These are phyloP conservation scores for Oncopeltus fasciatus DNA, from an alignment of 1,140 invertebrate species.

Conservation along the genomic window DNA sequence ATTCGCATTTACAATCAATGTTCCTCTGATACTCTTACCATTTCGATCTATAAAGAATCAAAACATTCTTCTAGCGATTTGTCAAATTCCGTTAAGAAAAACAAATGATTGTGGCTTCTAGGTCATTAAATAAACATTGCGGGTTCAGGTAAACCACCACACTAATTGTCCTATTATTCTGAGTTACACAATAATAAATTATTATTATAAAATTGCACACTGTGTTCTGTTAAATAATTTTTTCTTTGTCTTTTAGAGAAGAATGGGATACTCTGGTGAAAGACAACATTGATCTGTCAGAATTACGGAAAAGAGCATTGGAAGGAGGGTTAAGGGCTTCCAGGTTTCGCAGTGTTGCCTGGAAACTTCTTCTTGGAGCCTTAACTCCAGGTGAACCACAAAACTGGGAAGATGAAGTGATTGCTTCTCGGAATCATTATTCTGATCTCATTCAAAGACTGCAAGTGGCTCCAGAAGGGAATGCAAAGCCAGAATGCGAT, in stretches of 20 bases:
- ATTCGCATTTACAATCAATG: too few species aligned
- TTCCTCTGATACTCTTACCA: too few species aligned
- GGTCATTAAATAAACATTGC: too few species aligned
- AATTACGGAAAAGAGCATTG: constrained; percentile 28
- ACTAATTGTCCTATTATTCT: too few species aligned
- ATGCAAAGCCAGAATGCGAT: constrained; percentile 26
- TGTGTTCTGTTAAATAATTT: too few species aligned
- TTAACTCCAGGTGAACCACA: constrained; percentile 24
- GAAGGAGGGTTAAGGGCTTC: constrained; percentile 32
- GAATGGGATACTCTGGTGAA: constrained; percentile 30
- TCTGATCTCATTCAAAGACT: constrained; percentile 28
- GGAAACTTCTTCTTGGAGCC: constrained; percentile 31
- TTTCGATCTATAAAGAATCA: too few species aligned
- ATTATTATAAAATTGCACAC: too few species aligned
- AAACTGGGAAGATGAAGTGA: constrained; percentile 27
- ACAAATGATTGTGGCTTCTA: too few species aligned
- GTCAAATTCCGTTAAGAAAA: too few species aligned
- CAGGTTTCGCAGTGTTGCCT: constrained; percentile 34
- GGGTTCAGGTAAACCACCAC: too few species aligned
- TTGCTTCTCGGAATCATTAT: constrained; percentile 20
- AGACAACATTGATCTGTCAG: constrained; percentile 26
- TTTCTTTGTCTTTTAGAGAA: constrained; percentile 24
- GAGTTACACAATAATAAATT: too few species aligned
- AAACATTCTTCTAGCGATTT: too few species aligned
- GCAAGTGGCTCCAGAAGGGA: constrained; percentile 22